Evolutionary conservation across 2,797 vertebrate genomes (phyloP).

Genomic region (Smutsia temminckii): DNA sequence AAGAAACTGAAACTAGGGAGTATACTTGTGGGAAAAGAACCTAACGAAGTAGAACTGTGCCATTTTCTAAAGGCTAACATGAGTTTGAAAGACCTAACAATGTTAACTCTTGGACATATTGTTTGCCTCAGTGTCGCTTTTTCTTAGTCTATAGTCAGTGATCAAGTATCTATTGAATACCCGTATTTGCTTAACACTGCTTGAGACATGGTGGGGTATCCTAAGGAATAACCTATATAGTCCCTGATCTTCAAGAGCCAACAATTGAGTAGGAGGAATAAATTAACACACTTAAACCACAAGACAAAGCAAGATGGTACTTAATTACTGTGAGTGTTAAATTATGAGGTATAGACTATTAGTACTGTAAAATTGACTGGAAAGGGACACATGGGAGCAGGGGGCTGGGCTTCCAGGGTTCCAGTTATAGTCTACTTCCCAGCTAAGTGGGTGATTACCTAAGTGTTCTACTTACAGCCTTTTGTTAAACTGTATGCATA

Average conservation of each 20-base stretch:
- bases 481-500: background rate
- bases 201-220: background rate
- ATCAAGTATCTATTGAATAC: background rate
- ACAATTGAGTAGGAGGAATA: background rate
- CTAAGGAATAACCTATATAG: background rate
- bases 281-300: background rate
- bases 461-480: background rate
- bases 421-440: background rate
- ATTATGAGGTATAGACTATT: background rate
- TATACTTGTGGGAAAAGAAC: background rate
- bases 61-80: background rate
- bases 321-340: background rate
- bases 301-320: background rate
- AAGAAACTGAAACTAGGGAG: constrained; percentile 39
- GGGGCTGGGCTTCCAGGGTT: background rate
- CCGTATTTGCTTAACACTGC: background rate
- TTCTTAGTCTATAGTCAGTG: background rate
- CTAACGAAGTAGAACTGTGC: background rate
- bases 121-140: background rate
- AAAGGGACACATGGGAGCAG: background rate
- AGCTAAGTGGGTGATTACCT: background rate
- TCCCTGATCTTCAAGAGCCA: background rate
- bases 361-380: background rate
- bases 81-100: background rate
- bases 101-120: background rate